These are phyloP conservation scores for Pegoplata infirma DNA, from an alignment of 2,888 invertebrate species.

Conservation along the genomic window DNA sequence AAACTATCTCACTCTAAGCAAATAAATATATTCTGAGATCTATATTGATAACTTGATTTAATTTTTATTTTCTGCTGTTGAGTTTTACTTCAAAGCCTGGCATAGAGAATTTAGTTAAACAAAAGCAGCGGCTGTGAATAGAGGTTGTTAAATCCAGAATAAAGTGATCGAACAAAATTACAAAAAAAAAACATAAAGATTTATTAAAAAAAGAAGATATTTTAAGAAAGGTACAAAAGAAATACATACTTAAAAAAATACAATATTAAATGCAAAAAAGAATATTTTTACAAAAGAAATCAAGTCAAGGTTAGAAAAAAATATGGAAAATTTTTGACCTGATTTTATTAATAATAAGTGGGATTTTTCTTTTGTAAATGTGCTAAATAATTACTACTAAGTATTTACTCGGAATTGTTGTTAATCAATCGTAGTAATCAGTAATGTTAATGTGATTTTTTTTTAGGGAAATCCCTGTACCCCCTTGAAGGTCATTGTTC, in stretches of 20 bases:
- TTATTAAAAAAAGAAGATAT: neutral
- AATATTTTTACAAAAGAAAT: slow-evolving; percentile 9
- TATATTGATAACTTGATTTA: slow-evolving; percentile 57
- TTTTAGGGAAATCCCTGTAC: slow-evolving; percentile 18
- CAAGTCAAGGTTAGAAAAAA: slow-evolving; percentile 41
- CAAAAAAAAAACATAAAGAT: neutral
- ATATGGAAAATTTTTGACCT: neutral
- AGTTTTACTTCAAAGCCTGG: slow-evolving; percentile 21
- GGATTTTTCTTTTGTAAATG: neutral
- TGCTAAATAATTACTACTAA: neutral
- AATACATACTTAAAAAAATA: slow-evolving; percentile 27
- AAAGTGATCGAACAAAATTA: slow-evolving; percentile 1
- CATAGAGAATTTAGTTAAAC: slow-evolving; percentile 52
- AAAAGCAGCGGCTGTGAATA: slow-evolving; percentile 50
- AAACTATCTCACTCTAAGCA: slow-evolving; percentile 11
- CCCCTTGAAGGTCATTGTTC: slow-evolving; percentile 14
- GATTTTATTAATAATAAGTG: neutral
- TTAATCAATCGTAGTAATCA: neutral
- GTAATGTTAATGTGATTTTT: neutral
- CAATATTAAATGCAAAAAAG: slow-evolving; percentile 1
- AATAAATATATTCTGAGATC: slow-evolving; percentile 50
- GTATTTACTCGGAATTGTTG: slow-evolving; percentile 25
- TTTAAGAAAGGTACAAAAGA: slow-evolving; percentile 30
- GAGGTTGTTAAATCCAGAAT: slow-evolving; percentile 37
- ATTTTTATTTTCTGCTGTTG: slow-evolving; percentile 25